Percentiles rank a stretch among this genome's conserved stretches.
Conservation (phyloP, 2,888 invertebrate species). For the Tortrix viridana region DNA sequence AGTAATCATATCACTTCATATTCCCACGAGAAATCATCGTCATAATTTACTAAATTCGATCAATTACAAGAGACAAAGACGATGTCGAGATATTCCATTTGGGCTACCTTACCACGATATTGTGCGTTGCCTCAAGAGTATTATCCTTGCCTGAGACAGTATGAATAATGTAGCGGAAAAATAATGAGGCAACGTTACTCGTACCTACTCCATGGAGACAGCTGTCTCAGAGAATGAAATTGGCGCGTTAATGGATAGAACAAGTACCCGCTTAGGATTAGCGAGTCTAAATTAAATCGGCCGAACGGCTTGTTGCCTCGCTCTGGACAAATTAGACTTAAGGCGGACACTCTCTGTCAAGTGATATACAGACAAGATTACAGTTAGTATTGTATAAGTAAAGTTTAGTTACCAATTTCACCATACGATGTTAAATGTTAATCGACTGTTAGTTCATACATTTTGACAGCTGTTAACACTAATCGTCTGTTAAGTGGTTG, state of each 20-base stretch:
- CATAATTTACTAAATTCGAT: conserved; percentile 35
- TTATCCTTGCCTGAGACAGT: conserved; percentile 49
- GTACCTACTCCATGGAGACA: conserved; percentile 45
- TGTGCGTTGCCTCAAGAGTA: conserved; percentile 37
- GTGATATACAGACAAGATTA: no score
- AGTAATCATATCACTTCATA: conserved; percentile 14
- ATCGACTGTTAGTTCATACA: no score
- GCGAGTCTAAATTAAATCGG: conserved; percentile 24
- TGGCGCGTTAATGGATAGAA: conserved; percentile 39
- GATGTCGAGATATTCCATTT: conserved; percentile 37
- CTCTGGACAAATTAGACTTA: no score
- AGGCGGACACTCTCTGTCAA: no score
- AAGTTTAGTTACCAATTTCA: no score
- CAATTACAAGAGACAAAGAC: conserved; percentile 37
- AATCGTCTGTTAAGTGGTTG: no score
- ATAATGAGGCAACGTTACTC: conserved; percentile 52
- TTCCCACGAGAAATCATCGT: conserved; percentile 21
- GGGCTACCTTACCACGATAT: conserved; percentile 34
- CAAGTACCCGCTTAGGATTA: conserved; percentile 33
- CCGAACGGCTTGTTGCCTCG: neutral
- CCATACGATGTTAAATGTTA: no score
- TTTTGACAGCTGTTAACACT: no score
- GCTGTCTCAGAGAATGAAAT: conserved; percentile 47
- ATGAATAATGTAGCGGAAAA: conserved; percentile 61
- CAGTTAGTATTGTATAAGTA: no score